Evolutionary conservation across 2,888 invertebrate genomes (phyloP).

Genomic region (Bombyx huttoni): DNA sequence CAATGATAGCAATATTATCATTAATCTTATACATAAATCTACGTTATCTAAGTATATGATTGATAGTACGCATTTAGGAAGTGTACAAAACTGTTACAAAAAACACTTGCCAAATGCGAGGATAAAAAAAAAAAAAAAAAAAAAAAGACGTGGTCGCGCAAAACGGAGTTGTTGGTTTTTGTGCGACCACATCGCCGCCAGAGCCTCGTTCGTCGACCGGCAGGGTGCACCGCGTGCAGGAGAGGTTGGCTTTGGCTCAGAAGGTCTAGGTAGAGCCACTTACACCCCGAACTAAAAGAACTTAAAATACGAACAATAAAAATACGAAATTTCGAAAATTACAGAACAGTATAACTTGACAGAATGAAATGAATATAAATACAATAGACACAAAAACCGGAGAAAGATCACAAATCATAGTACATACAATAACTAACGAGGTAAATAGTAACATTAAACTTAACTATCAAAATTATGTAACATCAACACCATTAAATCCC

Average conservation of each 20-base stretch:
- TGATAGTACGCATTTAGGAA: no score
- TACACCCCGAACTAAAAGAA: background rate
- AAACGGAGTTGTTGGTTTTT: background rate
- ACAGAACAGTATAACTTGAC: background rate
- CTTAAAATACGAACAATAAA: background rate
- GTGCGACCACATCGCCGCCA: background rate
- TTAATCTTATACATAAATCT: no score
- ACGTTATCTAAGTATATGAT: no score
- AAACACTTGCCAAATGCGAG: no score
- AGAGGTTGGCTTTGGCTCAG: background rate
- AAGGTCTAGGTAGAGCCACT: background rate
- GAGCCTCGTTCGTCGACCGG: conserved; percentile 1
- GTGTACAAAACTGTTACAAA: no score
- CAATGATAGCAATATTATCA: no score
- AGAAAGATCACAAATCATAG: background rate
- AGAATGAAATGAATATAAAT: background rate
- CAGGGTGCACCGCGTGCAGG: conserved; percentile 2
- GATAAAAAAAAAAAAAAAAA: background rate
- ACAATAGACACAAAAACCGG: background rate
- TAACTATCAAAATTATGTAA: background rate
- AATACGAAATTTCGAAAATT: background rate
- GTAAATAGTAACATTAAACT: background rate
- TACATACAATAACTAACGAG: background rate
- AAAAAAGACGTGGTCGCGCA: background rate
- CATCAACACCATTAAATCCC: background rate